These are phyloP conservation scores for Scaptomyza parva DNA, from an alignment of 2,888 invertebrate genomes.

Conservation along the genomic window DNA sequence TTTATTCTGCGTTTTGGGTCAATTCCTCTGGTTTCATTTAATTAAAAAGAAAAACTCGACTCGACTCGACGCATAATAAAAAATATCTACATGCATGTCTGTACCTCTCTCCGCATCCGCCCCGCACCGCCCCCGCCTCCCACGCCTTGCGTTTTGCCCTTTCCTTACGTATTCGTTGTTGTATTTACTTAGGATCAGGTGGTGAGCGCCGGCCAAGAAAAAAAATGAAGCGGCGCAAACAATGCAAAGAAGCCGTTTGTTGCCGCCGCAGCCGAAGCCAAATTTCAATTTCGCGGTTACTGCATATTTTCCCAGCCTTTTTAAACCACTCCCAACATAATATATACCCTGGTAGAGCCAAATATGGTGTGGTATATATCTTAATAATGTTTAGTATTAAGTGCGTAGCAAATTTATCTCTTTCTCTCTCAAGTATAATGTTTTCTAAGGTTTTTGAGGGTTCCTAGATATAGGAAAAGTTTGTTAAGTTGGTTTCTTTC, in stretches of 20 bases:
- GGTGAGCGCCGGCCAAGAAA: constrained; percentile 58
- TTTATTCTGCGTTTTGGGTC: constrained; percentile 82
- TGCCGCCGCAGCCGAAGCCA: constrained; percentile 68
- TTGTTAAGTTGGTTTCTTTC: no score
- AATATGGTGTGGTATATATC: neutral
- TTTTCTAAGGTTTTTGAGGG: no score
- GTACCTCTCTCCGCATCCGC: constrained; percentile 25
- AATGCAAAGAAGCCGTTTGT: constrained; percentile 73
- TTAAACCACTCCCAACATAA: constrained; percentile 19
- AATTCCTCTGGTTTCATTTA: constrained; percentile 84
- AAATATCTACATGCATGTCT: constrained; percentile 68
- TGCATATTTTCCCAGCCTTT: constrained; percentile 78
- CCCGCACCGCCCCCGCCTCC: no score
- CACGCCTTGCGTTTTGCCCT: neutral
- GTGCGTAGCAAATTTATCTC: no score
- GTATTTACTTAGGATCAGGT: constrained; percentile 84
- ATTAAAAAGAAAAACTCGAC: constrained; percentile 81
- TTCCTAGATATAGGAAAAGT: no score
- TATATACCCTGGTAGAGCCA: constrained; percentile 45
- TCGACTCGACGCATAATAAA: constrained; percentile 66
- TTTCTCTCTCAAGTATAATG: no score
- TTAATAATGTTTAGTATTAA: no score
- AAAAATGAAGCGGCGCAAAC: constrained; percentile 47
- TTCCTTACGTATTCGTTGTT: constrained; percentile 24
- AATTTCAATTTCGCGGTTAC: constrained; percentile 79